These are phyloP conservation scores for Zele albiditarsus DNA, from an alignment of 2,888 invertebrate species.

Conservation along the genomic window DNA sequence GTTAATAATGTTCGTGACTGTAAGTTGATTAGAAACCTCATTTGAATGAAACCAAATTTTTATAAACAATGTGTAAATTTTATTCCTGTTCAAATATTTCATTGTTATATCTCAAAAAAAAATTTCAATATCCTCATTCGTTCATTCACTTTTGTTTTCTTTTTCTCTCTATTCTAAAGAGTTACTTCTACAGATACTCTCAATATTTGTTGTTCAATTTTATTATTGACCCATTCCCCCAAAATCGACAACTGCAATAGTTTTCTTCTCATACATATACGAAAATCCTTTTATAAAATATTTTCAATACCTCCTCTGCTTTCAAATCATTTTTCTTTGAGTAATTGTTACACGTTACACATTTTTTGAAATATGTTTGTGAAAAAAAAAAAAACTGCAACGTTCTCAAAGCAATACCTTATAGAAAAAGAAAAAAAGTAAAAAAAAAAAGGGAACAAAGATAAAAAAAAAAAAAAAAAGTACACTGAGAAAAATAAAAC, in stretches of 20 bases:
- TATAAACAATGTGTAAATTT: too few species aligned
- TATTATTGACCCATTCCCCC: too few species aligned
- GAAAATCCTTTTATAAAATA: background rate
- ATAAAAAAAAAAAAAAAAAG: slow-evolving; percentile 4
- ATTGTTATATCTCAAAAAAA: too few species aligned
- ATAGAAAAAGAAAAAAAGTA: background rate
- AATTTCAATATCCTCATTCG: too few species aligned
- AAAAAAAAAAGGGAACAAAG: slow-evolving; percentile 16
- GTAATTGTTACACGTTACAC: background rate
- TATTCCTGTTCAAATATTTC: too few species aligned
- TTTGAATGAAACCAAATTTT: too few species aligned
- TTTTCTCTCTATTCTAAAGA: background rate
- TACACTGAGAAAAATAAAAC: background rate
- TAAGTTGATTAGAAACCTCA: too few species aligned
- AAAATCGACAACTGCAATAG: too few species aligned
- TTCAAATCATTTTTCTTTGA: background rate
- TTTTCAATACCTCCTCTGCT: background rate
- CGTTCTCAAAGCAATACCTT: background rate
- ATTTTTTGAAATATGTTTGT: background rate
- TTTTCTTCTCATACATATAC: too few species aligned
- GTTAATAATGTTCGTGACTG: too few species aligned
- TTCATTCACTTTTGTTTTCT: background rate
- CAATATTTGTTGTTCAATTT: too few species aligned
- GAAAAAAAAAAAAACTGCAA: background rate
- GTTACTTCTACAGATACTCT: background rate